Percentiles rank a stretch among this genome's conserved stretches.
Conservation (phyloP, 2,797 vertebrate species). For the Cephalopachus bancanus region DNA sequence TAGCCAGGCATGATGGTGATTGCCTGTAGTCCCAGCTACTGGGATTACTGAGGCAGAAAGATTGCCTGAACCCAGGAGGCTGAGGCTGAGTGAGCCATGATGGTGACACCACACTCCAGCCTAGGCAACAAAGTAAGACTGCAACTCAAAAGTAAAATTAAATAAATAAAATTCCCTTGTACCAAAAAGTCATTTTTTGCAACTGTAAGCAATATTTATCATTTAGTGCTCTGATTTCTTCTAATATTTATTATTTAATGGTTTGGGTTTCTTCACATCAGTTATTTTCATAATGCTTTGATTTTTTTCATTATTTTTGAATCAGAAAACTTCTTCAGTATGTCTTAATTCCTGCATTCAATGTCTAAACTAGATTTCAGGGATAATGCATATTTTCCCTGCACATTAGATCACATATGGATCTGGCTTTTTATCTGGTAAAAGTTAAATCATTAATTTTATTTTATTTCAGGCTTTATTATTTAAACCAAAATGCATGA, state of each 20-base stretch:
- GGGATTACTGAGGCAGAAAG: too few species aligned
- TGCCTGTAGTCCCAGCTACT: too few species aligned
- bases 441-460: background rate
- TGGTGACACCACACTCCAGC: too few species aligned
- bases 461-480: background rate
- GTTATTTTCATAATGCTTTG: background rate
- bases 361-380: background rate
- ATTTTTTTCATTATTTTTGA: too few species aligned
- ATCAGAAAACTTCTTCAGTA: background rate
- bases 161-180: background rate
- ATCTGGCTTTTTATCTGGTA: background rate
- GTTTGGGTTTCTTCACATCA: background rate
- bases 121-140: too few species aligned
- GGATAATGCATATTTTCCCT: background rate
- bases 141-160: too few species aligned
- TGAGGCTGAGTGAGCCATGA: too few species aligned
- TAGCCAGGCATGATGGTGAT: too few species aligned
- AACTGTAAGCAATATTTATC: background rate
- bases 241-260: background rate
- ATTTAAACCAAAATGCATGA: background rate
- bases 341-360: background rate
- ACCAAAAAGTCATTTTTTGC: background rate
- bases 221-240: background rate
- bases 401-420: background rate
- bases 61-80: too few species aligned